Conservation (phyloP, 2,113 vertebrate genomes). For the Leucoraja erinaceus region DNA sequence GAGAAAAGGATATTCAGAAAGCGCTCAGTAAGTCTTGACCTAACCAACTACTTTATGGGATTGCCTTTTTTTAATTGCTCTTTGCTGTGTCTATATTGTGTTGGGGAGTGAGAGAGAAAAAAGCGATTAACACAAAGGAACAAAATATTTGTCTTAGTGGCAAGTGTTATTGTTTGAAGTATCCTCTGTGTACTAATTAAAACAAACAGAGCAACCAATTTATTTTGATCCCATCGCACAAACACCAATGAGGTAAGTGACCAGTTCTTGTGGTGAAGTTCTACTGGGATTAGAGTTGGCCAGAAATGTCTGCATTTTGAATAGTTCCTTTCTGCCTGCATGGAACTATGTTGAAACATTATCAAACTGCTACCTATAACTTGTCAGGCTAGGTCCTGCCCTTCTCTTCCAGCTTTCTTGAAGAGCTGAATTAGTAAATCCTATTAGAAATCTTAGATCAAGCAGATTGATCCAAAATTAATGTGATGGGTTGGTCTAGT, state of each 20-base stretch:
- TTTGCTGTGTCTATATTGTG: background rate
- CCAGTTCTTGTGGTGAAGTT: background rate
- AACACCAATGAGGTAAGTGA: background rate
- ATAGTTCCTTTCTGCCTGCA: background rate
- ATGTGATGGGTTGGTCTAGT: background rate
- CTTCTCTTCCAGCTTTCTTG: too few relatives aligned
- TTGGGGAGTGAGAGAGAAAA: background rate
- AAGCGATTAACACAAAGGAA: background rate
- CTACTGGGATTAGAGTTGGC: background rate
- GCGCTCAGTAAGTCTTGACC: conserved; percentile 78
- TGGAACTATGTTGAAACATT: background rate
- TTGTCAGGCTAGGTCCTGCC: too few relatives aligned
- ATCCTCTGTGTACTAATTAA: background rate
- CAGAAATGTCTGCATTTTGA: background rate
- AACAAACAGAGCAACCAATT: background rate
- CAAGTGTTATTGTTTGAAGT: background rate
- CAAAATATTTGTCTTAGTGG: background rate
- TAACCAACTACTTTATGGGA: background rate
- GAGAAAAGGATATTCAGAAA: conserved; percentile 79
- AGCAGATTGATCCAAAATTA: background rate
- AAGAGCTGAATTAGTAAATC: background rate
- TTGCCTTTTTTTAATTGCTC: background rate
- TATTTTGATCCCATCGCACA: background rate
- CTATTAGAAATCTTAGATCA: too few relatives aligned
- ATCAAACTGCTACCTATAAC: background rate